A percentile compares a stretch with the other conserved stretches of the same genome.
phyloP scores from a whole-genome alignment of 1,140 invertebrate species.

The Asbolus verrucosus region DNA sequence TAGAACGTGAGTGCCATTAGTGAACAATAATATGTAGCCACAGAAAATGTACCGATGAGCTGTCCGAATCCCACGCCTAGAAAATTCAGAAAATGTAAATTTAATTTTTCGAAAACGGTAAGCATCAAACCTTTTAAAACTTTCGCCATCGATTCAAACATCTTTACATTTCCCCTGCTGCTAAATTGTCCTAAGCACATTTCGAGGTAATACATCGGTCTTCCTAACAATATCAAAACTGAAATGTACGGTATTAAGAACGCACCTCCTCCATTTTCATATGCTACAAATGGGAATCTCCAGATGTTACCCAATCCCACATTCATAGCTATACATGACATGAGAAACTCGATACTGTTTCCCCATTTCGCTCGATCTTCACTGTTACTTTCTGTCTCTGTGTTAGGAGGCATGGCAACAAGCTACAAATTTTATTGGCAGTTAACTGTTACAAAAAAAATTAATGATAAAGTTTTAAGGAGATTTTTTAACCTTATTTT shows the following conservation, averaged over 20 bases:
- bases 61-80: slow-evolving; percentile 85
- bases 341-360: slow-evolving; percentile 86
- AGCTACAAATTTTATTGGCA: too few species aligned
- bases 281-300: slow-evolving; percentile 88
- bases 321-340: slow-evolving; percentile 90
- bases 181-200: slow-evolving; percentile 85
- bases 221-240: slow-evolving; percentile 84
- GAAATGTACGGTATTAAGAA: slow-evolving; percentile 90
- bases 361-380: slow-evolving; percentile 79
- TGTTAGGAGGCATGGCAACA: background rate
- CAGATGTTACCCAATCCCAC: slow-evolving; percentile 92
- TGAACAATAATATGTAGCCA: slow-evolving; percentile 84
- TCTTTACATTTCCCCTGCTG: slow-evolving; percentile 77
- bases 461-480: too few species aligned
- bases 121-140: slow-evolving; percentile 72
- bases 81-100: background rate
- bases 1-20: slow-evolving; percentile 84
- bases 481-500: too few species aligned
- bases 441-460: too few species aligned
- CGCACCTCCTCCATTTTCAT: slow-evolving; percentile 86
- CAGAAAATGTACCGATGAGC: slow-evolving; percentile 77
- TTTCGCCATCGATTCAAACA: slow-evolving; percentile 71
- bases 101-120: background rate
- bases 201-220: slow-evolving; percentile 92
- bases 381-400: background rate